Conservation (phyloP, 2,888 invertebrate species). For the Heliconius ismenius region DNA sequence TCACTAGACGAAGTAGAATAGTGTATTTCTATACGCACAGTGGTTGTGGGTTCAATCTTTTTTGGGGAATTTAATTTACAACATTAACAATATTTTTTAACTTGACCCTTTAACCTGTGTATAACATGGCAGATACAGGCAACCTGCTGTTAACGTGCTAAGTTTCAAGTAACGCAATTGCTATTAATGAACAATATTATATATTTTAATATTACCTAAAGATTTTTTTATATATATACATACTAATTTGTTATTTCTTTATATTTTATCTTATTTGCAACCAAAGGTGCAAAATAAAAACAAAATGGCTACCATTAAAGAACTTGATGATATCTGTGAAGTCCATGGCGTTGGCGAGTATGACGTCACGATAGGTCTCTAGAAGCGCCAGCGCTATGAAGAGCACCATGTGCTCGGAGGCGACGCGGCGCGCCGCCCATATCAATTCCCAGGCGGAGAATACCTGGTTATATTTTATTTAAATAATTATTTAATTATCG, state of each 20-base stretch:
- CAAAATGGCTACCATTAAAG: conserved; percentile 89
- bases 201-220: too few relatives aligned
- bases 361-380: conserved; percentile 96
- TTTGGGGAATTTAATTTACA: too few relatives aligned
- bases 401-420: conserved; percentile 94
- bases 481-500: not conserved
- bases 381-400: conserved; percentile 95
- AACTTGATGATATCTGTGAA: conserved; percentile 99
- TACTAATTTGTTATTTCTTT: too few relatives aligned
- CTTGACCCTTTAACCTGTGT: too few relatives aligned
- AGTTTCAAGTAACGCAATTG: too few relatives aligned
- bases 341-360: conserved; percentile 97
- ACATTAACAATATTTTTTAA: too few relatives aligned
- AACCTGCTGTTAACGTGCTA: too few relatives aligned
- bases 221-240: too few relatives aligned
- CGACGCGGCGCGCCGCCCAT: conserved; percentile 94
- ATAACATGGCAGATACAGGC: too few relatives aligned
- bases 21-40: not conserved
- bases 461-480: conserved; percentile 55
- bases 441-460: conserved; percentile 97
- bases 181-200: too few relatives aligned
- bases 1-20: not conserved
- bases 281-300: not conserved
- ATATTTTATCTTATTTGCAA: too few relatives aligned
- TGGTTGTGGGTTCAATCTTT: not conserved